Conservation (phyloP, 2,888 invertebrate species). For the Phyllotreta striolata region DNA sequence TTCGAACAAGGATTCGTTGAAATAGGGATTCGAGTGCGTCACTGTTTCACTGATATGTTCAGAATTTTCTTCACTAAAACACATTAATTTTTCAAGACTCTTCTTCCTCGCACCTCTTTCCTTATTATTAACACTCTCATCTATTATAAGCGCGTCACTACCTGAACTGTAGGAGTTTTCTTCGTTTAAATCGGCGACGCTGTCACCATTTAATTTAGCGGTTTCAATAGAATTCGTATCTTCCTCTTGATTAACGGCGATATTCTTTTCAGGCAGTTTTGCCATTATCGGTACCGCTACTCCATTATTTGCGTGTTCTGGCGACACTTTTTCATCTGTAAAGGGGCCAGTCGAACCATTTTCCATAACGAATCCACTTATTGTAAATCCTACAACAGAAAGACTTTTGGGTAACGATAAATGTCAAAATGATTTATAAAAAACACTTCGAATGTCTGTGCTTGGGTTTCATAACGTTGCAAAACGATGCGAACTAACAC, state of each 20-base stretch:
- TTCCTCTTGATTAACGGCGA: conserved; percentile 42
- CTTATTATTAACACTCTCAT: conserved; percentile 53
- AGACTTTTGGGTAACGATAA: conserved; percentile 22
- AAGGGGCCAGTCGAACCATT: conserved; percentile 56
- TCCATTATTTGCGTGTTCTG: conserved; percentile 53
- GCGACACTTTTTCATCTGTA: conserved; percentile 45
- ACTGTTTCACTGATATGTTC: conserved; percentile 37
- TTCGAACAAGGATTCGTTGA: conserved; percentile 59
- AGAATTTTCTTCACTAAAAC: conserved; percentile 31
- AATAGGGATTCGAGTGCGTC: conserved; percentile 58
- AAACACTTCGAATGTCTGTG: conserved; percentile 13
- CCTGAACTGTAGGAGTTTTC: conserved; percentile 58
- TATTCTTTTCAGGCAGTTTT: conserved; percentile 54
- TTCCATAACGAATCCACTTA: conserved; percentile 56
- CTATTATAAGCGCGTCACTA: conserved; percentile 59
- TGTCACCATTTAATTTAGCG: conserved; percentile 56
- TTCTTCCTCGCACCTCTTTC: conserved; percentile 41
- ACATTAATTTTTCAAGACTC: conserved; percentile 37
- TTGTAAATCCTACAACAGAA: no score
- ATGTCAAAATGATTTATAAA: conserved; percentile 34
- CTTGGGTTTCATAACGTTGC: conserved; percentile 31
- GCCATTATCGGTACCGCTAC: conserved; percentile 55
- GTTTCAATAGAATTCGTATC: conserved; percentile 37
- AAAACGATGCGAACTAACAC: conserved; percentile 15
- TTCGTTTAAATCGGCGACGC: conserved; percentile 37